Conservation (phyloP, 2,113 vertebrate genomes). For the Entomyzon cyanotis region DNA sequence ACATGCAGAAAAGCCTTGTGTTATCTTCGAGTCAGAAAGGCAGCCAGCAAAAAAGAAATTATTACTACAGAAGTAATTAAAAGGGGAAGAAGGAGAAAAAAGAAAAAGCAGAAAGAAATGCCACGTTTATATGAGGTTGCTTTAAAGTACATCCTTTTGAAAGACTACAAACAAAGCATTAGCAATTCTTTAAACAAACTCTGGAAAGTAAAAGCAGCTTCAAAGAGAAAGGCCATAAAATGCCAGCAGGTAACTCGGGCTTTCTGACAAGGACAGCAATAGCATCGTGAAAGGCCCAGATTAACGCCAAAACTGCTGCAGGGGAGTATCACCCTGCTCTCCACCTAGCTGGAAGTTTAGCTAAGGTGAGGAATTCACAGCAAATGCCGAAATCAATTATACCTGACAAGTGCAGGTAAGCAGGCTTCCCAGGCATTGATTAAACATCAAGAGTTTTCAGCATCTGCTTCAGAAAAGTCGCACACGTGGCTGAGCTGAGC, state of each 20-base stretch:
- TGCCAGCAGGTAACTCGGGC: not conserved
- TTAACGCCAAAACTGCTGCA: not conserved
- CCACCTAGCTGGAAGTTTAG: not conserved
- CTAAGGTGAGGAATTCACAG: conserved; percentile 1
- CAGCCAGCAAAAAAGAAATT: not conserved
- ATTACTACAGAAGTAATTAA: not conserved
- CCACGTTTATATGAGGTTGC: not conserved
- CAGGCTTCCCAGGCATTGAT: not conserved
- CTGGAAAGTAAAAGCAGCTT: conserved; percentile 7
- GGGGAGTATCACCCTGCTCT: not conserved
- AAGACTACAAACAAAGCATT: not conserved
- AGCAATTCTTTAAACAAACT: conserved; percentile 21
- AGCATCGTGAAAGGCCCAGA: not conserved
- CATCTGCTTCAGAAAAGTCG: not conserved
- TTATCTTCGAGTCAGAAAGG: not conserved
- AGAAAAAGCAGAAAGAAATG: not conserved
- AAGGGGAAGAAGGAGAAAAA: not conserved
- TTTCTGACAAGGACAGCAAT: conserved; percentile 20
- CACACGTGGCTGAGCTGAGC: not conserved
- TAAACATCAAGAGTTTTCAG: conserved; percentile 4
- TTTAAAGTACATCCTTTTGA: not conserved
- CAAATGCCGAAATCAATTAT: conserved; percentile 12
- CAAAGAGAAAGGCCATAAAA: conserved; percentile 50
- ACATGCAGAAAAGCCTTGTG: not conserved
- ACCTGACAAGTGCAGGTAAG: conserved; percentile 26